Percentiles rank a stretch among this genome's conserved stretches.
phyloP scores from a whole-genome alignment of 2,797 vertebrate genomes.

The Myioborus melanocephalus region DNA sequence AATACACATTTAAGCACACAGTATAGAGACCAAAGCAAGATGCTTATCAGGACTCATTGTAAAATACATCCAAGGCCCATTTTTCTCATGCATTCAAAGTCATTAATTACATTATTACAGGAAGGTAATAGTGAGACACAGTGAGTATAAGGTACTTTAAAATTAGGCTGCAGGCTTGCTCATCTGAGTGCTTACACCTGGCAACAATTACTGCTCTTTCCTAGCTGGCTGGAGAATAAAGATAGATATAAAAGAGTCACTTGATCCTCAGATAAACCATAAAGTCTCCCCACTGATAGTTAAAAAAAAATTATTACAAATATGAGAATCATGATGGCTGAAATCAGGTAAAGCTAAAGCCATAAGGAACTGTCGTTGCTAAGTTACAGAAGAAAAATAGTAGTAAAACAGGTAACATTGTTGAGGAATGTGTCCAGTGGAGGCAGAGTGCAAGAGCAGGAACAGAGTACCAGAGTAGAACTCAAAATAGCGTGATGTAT shows the following conservation, averaged over 20 bases:
- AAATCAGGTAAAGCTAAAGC: not conserved
- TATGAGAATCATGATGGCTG: not conserved
- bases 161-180: not conserved
- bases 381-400: not conserved
- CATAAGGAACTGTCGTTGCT: not conserved
- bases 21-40: not conserved
- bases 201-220: not conserved
- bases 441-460: not conserved
- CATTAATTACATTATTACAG: not conserved
- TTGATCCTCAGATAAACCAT: not conserved
- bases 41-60: not conserved
- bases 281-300: not conserved
- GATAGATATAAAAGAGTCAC: not conserved
- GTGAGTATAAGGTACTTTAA: not conserved
- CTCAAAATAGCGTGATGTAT: rapidly evolving
- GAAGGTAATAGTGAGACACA: not conserved
- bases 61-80: not conserved
- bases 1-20: not conserved
- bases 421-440: not conserved
- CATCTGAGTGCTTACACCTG: not conserved
- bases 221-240: not conserved
- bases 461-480: not conserved
- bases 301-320: not conserved
- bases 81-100: not conserved
- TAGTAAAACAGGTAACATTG: not conserved